Evolutionary conservation across 1,140 invertebrate species (phyloP).

Genomic region (Platorchestia sp.): DNA sequence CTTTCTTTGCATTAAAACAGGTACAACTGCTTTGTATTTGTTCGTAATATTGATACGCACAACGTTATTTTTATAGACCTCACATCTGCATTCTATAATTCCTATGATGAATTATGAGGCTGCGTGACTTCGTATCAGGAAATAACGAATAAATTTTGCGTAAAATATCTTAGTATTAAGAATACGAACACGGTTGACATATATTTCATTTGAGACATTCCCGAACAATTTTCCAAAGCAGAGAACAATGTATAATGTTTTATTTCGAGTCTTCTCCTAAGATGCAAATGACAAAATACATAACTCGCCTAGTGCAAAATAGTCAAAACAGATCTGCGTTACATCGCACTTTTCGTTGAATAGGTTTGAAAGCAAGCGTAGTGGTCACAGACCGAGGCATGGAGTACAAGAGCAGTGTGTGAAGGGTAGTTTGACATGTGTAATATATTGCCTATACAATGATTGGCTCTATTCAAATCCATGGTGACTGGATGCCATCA

Average conservation of each 20-base stretch:
- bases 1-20: background rate
- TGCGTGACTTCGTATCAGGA: background rate
- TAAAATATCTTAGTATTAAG: background rate
- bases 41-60: background rate
- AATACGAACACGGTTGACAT: background rate
- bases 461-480: slow-evolving; percentile 50
- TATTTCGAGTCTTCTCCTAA: background rate
- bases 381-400: background rate
- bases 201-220: background rate
- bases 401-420: background rate
- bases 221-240: background rate
- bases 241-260: background rate
- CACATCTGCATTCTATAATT: background rate
- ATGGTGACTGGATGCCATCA: slow-evolving; percentile 31
- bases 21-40: background rate
- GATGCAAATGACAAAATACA: background rate
- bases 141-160: background rate
- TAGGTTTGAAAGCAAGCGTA: background rate
- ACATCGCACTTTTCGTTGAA: background rate
- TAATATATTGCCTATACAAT: slow-evolving; percentile 56
- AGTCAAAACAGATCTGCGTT: background rate
- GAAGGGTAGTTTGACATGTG: slow-evolving; percentile 46
- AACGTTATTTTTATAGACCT: no score
- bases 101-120: background rate
- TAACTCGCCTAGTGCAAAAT: background rate